Evolutionary conservation across 2,888 invertebrate species (phyloP).

Genomic region (Octonoba sinensis): DNA sequence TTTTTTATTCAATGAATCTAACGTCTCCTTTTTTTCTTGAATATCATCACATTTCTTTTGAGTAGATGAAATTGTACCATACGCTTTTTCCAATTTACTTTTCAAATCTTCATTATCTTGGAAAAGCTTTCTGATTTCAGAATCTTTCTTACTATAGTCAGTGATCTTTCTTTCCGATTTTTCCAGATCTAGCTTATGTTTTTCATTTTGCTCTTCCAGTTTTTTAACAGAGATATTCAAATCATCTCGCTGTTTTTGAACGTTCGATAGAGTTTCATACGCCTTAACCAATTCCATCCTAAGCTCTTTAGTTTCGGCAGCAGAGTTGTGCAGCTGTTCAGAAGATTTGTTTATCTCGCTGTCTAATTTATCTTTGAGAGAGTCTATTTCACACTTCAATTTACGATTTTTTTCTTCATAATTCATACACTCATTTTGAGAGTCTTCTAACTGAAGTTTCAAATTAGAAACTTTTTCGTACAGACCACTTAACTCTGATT

Average conservation of each 20-base stretch:
- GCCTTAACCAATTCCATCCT: constrained; percentile 50
- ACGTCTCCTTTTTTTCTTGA: constrained; percentile 26
- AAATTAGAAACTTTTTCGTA: constrained; percentile 55
- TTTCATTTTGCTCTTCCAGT: constrained; percentile 36
- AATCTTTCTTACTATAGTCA: constrained; percentile 42
- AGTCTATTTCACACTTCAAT: constrained; percentile 41
- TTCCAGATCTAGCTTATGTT: constrained; percentile 31
- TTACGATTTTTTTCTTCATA: constrained; percentile 54
- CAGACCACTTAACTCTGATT: constrained; percentile 31
- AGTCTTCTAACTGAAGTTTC: constrained; percentile 56
- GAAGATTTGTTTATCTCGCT: constrained; percentile 33
- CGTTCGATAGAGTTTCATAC: constrained; percentile 52
- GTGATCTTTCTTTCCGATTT: constrained; percentile 30
- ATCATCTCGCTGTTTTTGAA: constrained; percentile 57
- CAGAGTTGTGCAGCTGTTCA: constrained; percentile 42
- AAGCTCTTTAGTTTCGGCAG: constrained; percentile 48
- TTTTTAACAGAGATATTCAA: constrained; percentile 34
- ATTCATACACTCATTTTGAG: constrained; percentile 58
- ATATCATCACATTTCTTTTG: constrained; percentile 44
- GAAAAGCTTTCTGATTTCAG: constrained; percentile 24
- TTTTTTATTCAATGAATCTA: constrained; percentile 32
- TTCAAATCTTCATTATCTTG: constrained; percentile 41
- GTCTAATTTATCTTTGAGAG: constrained; percentile 51
- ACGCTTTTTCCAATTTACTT: constrained; percentile 26
- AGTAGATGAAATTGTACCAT: constrained; percentile 24